Evolutionary conservation across 1,140 invertebrate genomes (phyloP), one percentile per base, ranked within the genome.

Genomic region (Centruroides sculpturatus): DNA sequence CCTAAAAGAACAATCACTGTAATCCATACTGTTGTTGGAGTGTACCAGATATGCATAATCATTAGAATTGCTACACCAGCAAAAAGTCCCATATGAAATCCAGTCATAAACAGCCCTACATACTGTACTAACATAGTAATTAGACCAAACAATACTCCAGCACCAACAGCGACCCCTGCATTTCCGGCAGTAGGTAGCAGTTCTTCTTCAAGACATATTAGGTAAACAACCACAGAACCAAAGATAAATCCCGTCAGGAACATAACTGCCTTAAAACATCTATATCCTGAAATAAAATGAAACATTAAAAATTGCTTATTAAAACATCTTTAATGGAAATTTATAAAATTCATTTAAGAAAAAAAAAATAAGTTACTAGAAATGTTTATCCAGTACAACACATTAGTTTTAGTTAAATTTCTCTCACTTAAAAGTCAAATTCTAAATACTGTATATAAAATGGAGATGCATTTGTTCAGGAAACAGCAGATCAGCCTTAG

Each of bases 191-290:
- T 73, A 5, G 86, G 84, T 71, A 89, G 77, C 23, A 86, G 71
- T 50, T 83, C 79, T 66, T 87, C 84, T 70, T 87, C 85, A 56
- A 82, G 77, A 72, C 85, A 87, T 63, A 90, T 85, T 60, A 64
- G 73, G 71, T 86, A 89, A 3, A 87, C 83, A 58, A 89, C 78
- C 35, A 84, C 81, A 54, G 86, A 82, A 11, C 85, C 87, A 74
- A 90, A 90, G 51, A 88, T 84, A 69, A 91, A 86, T 41, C 89
- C 89, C 35, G 86, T 91, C 36, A 92, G 76, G 71, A 92, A 92
- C 82, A 90, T 88, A n/a, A 86, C 82, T 3, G 86, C 86, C 72
- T 90, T 89, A 72, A 92, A 89, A 73, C 86, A 91, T 56, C 88
- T 80, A 73, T 92, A 92, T 57, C 89, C 87, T 87, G 78, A 53